Evolutionary conservation across 2,888 invertebrate species (phyloP), one percentile per base, ranked within the genome.

Genomic region (Geophilus truncorum): DNA sequence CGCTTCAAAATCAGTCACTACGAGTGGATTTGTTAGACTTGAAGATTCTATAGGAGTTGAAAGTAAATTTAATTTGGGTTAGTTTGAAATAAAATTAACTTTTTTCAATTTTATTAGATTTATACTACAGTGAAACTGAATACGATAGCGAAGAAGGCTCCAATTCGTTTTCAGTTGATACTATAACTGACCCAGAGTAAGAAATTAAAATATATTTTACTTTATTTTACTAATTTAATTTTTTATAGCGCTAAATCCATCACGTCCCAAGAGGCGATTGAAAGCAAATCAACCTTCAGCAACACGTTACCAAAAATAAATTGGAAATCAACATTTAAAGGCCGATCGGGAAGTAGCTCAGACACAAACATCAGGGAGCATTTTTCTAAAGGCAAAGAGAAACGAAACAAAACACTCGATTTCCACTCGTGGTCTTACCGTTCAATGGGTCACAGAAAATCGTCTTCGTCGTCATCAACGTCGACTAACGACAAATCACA

Each of bases 71-170:
- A 12, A 25, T n/a, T n/a, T 9, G 40, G 28, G 25, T 75, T 75
- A 9, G 10, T 28, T 75, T 75, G 10, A 12, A n/a, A 18, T 23
- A 76, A 76, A 30, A 76, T 18, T 30, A 6, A 10, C 57, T 21
- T 62, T 62, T 34, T 40, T 77, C 9, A 10, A 30, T 12, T 77
- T 23, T 25, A 36, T 3, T 76, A 83, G 84, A 82, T 85, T 84
- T 89, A 84, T 86, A 90, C 57, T 91, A 90, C 84, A 91, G 90
- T 80, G 91, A 91, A 86, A 91, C 90, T 0, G 91, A 91, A 62
- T 84, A 84, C 21, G 84, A 84, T 76, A 83, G 83, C 30, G 84
- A 82, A 75, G 82, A 82, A 28, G 51, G 51, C 0, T 23, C 40
- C 36, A n/a, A 4, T 78, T 32, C 25, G 0, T 1, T 32, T 36